Evolutionary conservation across 1,140 invertebrate genomes (phyloP).

Genomic region (Trigoniulus corallinus): DNA sequence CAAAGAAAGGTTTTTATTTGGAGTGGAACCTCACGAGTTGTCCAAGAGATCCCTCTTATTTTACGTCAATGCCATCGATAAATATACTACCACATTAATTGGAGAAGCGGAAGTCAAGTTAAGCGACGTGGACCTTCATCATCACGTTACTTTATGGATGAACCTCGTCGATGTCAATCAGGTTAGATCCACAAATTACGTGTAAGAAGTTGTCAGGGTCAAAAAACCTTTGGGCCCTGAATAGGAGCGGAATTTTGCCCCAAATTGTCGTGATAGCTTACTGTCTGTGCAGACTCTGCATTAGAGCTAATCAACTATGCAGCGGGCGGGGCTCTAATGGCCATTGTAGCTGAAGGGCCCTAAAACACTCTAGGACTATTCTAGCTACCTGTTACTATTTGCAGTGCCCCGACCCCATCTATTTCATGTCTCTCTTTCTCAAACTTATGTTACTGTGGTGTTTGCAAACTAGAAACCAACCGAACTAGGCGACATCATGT

Average conservation of each 20-base stretch:
- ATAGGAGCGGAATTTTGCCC: no score
- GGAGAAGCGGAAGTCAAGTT: constrained; percentile 43
- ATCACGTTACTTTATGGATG: constrained; percentile 41
- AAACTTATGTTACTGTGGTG: not conserved
- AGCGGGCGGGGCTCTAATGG: no score
- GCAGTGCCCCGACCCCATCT: no score
- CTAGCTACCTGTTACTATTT: no score
- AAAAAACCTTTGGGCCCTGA: no score
- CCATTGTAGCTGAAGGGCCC: no score
- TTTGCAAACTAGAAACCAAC: constrained; percentile 25
- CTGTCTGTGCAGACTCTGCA: no score
- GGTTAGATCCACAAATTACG: constrained; percentile 30
- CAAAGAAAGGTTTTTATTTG: constrained; percentile 55
- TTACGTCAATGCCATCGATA: constrained; percentile 42
- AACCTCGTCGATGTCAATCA: constrained; percentile 41
- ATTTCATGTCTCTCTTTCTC: constrained; percentile 4
- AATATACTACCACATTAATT: constrained; percentile 41
- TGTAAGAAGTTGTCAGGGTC: no score
- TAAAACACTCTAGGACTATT: no score
- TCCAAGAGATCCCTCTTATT: constrained; percentile 34
- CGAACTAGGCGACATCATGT: constrained; percentile 36
- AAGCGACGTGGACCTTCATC: constrained; percentile 37
- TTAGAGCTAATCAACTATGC: no score
- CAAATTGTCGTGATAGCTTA: no score
- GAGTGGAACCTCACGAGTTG: constrained; percentile 37